Percentiles rank a stretch among this genome's conserved stretches.
Evolutionary conservation across 2,113 vertebrate genomes (phyloP).

Genomic region (Martes martes): DNA sequence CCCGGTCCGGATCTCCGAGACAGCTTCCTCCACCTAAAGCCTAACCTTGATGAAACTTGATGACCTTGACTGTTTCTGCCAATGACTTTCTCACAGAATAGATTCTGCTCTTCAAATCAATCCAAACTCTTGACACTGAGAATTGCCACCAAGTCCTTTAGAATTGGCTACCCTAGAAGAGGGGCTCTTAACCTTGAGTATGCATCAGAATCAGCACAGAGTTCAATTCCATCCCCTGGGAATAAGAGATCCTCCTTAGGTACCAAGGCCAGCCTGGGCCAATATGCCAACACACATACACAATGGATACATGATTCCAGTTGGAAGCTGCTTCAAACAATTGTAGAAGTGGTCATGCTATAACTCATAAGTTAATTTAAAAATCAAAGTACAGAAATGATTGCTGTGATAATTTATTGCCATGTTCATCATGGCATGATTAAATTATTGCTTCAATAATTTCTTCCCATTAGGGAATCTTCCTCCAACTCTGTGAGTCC

Average conservation of each 20-base stretch:
- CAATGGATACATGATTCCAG: not conserved
- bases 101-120: not conserved
- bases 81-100: not conserved
- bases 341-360: not conserved
- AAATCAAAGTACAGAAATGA: not conserved
- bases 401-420: not conserved
- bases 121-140: not conserved
- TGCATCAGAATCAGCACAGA: not conserved
- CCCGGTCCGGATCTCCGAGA: not conserved
- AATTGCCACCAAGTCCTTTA: not conserved
- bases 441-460: not conserved
- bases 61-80: not conserved
- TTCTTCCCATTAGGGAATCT: not conserved
- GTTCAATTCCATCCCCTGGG: not conserved
- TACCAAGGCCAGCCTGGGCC: not conserved
- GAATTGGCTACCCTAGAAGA: not conserved
- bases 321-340: not conserved
- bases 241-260: not conserved
- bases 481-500: not conserved
- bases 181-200: not conserved
- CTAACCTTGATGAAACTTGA: not conserved
- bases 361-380: not conserved
- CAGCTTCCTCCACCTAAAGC: not conserved
- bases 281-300: not conserved
- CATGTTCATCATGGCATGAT: not conserved